These are phyloP conservation scores for Amphiprion percula DNA, from an alignment of 2,113 vertebrate genomes.

Conservation along the genomic window DNA sequence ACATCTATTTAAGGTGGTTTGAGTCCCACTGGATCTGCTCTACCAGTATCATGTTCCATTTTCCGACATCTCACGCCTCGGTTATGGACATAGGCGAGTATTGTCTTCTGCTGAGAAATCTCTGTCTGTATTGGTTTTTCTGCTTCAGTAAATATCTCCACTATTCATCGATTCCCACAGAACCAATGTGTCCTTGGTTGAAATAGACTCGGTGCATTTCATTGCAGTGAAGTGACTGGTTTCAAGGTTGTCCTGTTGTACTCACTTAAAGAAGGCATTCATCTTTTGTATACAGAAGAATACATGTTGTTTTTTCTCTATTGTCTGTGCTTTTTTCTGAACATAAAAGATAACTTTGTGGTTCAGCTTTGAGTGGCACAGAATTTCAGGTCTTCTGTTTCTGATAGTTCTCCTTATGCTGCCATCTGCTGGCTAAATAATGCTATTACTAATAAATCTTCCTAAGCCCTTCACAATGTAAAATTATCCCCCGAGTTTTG, in stretches of 20 bases:
- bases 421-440: conserved; percentile 61
- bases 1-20: conserved; percentile 40
- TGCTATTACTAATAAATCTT: conserved; percentile 6
- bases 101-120: conserved; percentile 8
- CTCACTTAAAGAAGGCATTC: not conserved
- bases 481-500: conserved; percentile 4
- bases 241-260: conserved; percentile 12
- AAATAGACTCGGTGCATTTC: not conserved
- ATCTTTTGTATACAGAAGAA: conserved; percentile 4
- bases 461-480: not conserved
- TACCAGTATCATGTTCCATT: conserved; percentile 35
- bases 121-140: not conserved
- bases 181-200: conserved; percentile 21
- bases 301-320: not conserved
- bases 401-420: not conserved
- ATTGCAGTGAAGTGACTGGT: not conserved
- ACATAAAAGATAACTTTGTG: conserved; percentile 1
- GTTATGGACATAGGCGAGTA: not conserved
- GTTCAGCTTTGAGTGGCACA: not conserved
- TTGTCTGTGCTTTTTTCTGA: not conserved
- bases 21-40: conserved; percentile 4
- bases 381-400: not conserved
- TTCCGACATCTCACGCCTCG: not conserved
- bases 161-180: not conserved
- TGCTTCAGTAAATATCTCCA: not conserved